Evolutionary conservation across 1,140 invertebrate genomes (phyloP), one percentile per base, ranked within the genome.

Genomic region (Rhagoletis zephyria): DNA sequence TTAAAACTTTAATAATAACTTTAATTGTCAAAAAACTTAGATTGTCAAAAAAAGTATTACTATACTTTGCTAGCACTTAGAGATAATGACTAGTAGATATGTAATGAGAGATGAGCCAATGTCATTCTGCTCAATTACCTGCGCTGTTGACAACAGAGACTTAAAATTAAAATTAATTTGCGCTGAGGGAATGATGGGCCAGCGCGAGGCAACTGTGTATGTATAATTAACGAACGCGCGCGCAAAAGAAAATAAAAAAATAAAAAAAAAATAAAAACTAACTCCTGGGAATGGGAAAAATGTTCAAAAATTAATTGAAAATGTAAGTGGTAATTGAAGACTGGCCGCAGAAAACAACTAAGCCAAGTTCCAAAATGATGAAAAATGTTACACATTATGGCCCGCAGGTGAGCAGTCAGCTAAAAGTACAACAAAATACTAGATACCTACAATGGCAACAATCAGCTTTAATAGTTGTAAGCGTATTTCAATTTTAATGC

Each of bases 241-340:
- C 30, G 30, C 30, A 30, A 30, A 30, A n/a, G n/a, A n/a, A 30
- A 30, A 30, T 30, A 30, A 30, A 30, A 30, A 30, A 30, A 30
- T 30, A n/a, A 0, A 0, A 30, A 30, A 30, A 30, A 30, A 30
- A 30, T 30, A 30, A 30, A 30, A 30, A 30, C 30, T 30, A 30
- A 30, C 30, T 6, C 63, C 63, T 7, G 63, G 4, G n/a, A 3
- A 19, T 67, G 14, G 42, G 7, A 16, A 16, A 45, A 74, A 74
- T 74, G 16, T 74, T 74, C 45, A 45, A 74, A 74, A 48, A 74
- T 74, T 74, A 74, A 51, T 74, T 74, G 30, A 74, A 74, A 74
- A 42, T 74, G 40, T 48, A 6, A 48, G 19, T 74, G 30, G 45
- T 74, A 74, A 74, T 74, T 42, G 42, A 48, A 30, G 14, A 42